Percentiles rank a stretch among this genome's conserved stretches.
These are phyloP conservation scores for Plebejus melissa DNA, from an alignment of 2,888 invertebrate species.

Conservation along the genomic window DNA sequence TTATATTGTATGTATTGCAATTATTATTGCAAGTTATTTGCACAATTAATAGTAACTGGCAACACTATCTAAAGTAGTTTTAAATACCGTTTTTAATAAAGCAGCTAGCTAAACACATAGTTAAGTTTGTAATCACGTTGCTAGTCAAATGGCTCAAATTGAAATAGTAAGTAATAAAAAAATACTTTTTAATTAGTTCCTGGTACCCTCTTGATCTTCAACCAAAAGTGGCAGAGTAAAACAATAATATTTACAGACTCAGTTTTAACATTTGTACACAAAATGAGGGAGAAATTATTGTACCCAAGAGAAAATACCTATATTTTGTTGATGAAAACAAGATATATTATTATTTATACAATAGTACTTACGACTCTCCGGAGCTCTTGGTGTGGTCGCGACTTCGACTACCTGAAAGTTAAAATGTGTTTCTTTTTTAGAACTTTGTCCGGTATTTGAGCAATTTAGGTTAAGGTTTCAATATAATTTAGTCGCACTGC, in stretches of 20 bases:
- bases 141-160: neutral
- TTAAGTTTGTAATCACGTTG: neutral
- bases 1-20: neutral
- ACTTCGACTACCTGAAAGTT: conserved; percentile 47
- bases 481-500: too few relatives aligned
- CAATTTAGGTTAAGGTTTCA: too few relatives aligned
- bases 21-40: neutral
- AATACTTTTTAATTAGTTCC: too few relatives aligned
- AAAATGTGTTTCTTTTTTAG: conserved; percentile 14
- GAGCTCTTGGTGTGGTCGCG: conserved; percentile 64
- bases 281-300: neutral
- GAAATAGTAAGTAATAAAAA: neutral
- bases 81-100: conserved; percentile 6
- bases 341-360: neutral
- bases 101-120: conserved; percentile 15
- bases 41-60: neutral
- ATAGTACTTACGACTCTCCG: conserved; percentile 69
- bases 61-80: conserved; percentile 27
- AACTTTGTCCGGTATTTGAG: too few relatives aligned
- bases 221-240: neutral
- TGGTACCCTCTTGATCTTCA: too few relatives aligned
- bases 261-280: neutral
- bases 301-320: neutral
- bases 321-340: too few relatives aligned
- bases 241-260: too few relatives aligned